A percentile compares a stretch with the other conserved stretches of the same genome.
phyloP scores from a whole-genome alignment of 1,140 invertebrate species.

The Muscidifurax raptorellus region DNA sequence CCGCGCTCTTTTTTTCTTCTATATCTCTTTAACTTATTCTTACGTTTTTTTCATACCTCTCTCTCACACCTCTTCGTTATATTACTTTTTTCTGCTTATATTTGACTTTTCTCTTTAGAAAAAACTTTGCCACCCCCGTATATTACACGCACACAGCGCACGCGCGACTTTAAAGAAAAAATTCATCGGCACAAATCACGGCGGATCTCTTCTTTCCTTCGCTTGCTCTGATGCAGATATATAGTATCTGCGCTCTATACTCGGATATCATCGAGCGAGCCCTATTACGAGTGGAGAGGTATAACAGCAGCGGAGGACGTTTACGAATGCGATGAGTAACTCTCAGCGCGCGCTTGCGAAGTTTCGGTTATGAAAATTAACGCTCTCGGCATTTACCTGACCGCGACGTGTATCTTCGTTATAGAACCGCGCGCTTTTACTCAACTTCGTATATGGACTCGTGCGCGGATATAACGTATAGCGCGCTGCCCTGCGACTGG shows the following conservation, averaged over 20 bases:
- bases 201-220: not conserved
- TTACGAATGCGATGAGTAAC: conserved; percentile 10
- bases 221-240: not conserved
- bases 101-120: conserved; percentile 57
- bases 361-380: conserved; percentile 70
- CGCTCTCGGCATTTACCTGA: conserved; percentile 57
- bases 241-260: not conserved
- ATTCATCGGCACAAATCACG: not conserved
- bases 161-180: not conserved
- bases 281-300: not conserved
- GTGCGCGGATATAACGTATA: not conserved
- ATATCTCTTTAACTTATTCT: conserved; percentile 33
- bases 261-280: not conserved
- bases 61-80: conserved; percentile 34
- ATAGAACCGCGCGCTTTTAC: conserved; percentile 32
- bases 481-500: not conserved
- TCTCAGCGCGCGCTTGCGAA: conserved; percentile 51
- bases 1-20: not conserved
- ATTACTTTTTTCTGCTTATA: conserved; percentile 61
- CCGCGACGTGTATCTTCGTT: conserved; percentile 52
- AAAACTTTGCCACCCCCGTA: not conserved
- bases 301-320: conserved; percentile 1
- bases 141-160: no score
- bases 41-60: conserved; percentile 19
- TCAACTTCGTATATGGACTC: not conserved